Evolutionary conservation across 2,888 invertebrate genomes (phyloP).

Genomic region (Salpingus planirostris): DNA sequence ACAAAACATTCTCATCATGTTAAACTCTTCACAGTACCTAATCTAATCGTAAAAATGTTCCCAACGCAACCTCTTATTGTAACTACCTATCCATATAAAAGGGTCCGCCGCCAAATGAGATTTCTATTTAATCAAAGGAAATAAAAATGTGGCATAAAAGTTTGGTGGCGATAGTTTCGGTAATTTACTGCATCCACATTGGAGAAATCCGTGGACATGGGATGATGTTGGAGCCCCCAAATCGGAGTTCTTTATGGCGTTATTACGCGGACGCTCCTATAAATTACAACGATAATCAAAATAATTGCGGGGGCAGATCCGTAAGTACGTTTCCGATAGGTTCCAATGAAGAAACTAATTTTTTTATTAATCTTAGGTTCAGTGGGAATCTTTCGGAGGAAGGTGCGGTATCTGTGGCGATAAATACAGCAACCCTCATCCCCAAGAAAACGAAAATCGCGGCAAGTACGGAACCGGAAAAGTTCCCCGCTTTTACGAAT

Average conservation of each 20-base stretch:
- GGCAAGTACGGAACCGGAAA: conserved; percentile 37
- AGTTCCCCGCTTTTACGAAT: conserved; percentile 30
- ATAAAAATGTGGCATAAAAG: too few species aligned
- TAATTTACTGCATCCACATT: too few species aligned
- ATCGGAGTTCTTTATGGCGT: conserved; percentile 44
- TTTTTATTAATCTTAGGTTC: conserved; percentile 28
- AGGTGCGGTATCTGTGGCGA: conserved; percentile 36
- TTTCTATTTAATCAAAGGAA: too few species aligned
- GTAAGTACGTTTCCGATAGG: conserved; percentile 1
- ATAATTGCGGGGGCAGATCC: conserved; percentile 34
- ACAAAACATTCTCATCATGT: too few species aligned
- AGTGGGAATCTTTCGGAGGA: conserved; percentile 37
- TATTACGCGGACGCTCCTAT: conserved; percentile 36
- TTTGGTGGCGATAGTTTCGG: too few species aligned
- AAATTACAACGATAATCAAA: conserved; percentile 44
- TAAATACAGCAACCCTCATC: conserved; percentile 24
- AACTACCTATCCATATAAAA: too few species aligned
- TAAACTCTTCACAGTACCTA: too few species aligned
- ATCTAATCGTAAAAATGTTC: too few species aligned
- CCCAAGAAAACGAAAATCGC: conserved; percentile 34
- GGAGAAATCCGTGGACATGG: conserved; percentile 41
- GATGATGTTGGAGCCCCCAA: conserved; percentile 44
- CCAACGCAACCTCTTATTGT: too few species aligned
- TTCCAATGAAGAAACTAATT: not conserved
- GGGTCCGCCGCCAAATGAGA: too few species aligned